Percentiles rank a stretch among this genome's conserved stretches.
These are phyloP conservation scores for Pammene fasciana DNA, from an alignment of 2,888 invertebrate genomes.

Conservation along the genomic window DNA sequence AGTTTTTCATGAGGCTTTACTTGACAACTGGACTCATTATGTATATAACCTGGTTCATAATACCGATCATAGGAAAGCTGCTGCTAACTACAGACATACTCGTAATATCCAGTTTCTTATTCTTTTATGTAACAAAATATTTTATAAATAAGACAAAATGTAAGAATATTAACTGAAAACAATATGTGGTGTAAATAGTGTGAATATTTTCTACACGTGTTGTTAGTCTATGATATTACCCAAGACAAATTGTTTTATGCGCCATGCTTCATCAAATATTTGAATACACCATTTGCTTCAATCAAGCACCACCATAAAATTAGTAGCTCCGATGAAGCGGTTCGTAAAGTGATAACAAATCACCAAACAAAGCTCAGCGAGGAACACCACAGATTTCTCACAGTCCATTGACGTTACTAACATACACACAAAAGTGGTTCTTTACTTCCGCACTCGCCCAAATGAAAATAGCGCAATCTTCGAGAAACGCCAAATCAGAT, in stretches of 20 bases:
- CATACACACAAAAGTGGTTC: conserved; percentile 57
- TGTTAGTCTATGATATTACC: conserved; percentile 16
- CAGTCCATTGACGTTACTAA: conserved; percentile 53
- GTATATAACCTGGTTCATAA: neutral
- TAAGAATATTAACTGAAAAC: neutral
- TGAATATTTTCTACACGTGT: neutral
- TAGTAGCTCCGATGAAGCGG: conserved; percentile 47
- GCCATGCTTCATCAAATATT: conserved; percentile 10
- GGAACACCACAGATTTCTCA: conserved; percentile 60
- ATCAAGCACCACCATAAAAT: conserved; percentile 52
- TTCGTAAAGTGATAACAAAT: conserved; percentile 56
- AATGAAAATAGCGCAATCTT: conserved; percentile 5
- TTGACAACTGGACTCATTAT: neutral
- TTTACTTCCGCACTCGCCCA: conserved; percentile 54
- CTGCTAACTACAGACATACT: neutral
- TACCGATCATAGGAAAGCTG: too few relatives aligned
- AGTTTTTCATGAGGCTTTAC: neutral
- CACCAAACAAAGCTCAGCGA: conserved; percentile 57
- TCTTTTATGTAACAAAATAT: too few relatives aligned
- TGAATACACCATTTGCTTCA: conserved; percentile 9
- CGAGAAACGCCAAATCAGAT: neutral
- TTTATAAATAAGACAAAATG: neutral
- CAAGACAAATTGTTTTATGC: conserved; percentile 10
- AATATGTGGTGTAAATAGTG: neutral
- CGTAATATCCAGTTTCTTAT: too few relatives aligned